Evolutionary conservation across 1,140 invertebrate genomes (phyloP).

Genomic region (Drosophila leontia): DNA sequence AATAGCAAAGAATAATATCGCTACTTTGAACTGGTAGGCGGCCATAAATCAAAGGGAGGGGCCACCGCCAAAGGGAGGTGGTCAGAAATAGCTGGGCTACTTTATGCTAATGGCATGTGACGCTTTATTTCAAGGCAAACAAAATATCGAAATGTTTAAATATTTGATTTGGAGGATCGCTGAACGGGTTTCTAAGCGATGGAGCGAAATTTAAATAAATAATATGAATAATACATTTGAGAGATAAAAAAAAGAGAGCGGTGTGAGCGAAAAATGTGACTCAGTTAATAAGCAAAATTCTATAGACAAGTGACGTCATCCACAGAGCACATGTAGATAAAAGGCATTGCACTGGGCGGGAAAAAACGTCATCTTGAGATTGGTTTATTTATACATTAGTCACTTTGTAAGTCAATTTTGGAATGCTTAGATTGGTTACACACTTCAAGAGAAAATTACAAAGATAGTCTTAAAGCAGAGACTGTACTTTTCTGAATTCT

Average conservation of each 20-base stretch:
- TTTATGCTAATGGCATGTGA: constrained; percentile 79
- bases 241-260: constrained; percentile 6
- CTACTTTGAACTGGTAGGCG: constrained; percentile 46
- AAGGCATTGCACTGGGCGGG: constrained; percentile 7
- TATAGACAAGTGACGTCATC: constrained; percentile 65
- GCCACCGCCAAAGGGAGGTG: constrained; percentile 1
- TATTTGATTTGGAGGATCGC: constrained; percentile 32
- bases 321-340: constrained; percentile 44
- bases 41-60: constrained; percentile 41
- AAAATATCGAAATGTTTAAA: constrained; percentile 37
- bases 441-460: rapidly evolving
- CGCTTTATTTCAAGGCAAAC: constrained; percentile 65
- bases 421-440: neutral
- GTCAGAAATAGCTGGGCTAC: constrained; percentile 64
- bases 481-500: neutral
- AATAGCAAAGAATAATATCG: constrained; percentile 34
- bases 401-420: neutral
- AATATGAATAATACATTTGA: constrained; percentile 69
- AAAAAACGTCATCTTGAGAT: neutral
- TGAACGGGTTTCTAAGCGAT: constrained; percentile 43
- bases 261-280: constrained; percentile 35
- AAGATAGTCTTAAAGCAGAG: neutral
- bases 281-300: constrained; percentile 24
- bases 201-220: constrained; percentile 42
- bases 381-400: neutral